Conservation (phyloP, 2,888 invertebrate genomes). For the Iselma pallidipennis region DNA sequence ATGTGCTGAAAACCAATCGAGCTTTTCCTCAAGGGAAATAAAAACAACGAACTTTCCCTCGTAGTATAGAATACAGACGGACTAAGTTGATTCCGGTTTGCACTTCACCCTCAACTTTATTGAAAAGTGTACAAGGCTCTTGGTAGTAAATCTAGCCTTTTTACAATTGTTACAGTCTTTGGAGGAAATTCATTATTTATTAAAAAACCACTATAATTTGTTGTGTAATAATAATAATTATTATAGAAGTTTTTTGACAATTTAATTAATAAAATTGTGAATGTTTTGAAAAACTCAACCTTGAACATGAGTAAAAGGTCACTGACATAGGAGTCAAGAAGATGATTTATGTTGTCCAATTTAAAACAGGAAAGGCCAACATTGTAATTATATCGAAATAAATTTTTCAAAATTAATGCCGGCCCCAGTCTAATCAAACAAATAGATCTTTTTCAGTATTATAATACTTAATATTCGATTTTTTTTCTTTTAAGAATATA, state of each 20-base stretch:
- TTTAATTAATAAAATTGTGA: neutral
- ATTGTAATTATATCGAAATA: conserved; percentile 36
- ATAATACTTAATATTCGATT: no score
- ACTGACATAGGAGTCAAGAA: conserved; percentile 32
- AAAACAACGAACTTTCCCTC: neutral
- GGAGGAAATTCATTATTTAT: no score
- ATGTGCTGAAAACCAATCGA: neutral
- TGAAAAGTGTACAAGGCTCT: neutral
- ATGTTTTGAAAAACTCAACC: conserved; percentile 33
- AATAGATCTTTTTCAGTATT: neutral
- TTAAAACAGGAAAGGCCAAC: conserved; percentile 39
- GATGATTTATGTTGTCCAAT: conserved; percentile 45
- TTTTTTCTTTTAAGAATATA: no score
- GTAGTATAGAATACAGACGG: neutral
- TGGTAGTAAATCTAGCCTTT: no score
- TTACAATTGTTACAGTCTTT: no score
- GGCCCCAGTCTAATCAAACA: neutral
- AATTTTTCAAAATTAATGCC: conserved; percentile 11
- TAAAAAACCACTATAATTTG: no score
- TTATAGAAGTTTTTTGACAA: neutral
- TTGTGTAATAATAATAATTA: no score
- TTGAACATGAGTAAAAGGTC: conserved; percentile 33
- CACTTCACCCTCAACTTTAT: neutral
- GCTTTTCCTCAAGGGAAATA: neutral
- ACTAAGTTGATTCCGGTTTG: neutral